Base-by-base conservation (phyloP, 2,797 vertebrate genomes). In the Halcyon leucocephala region DNA sequence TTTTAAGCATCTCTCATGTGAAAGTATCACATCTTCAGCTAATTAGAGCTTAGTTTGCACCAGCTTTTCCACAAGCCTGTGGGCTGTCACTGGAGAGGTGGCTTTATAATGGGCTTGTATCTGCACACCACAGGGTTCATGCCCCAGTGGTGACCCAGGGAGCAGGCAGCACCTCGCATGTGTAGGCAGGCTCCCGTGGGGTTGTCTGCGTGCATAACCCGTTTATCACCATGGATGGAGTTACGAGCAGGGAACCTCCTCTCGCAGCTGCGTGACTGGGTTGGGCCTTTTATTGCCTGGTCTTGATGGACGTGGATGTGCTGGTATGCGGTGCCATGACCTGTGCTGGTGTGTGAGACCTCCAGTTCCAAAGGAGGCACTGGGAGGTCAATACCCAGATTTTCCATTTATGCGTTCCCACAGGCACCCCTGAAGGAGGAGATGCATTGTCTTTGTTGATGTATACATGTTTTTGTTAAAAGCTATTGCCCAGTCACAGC, bases 181-280 rank as follows among this genome's bases (percentile, higher is more conserved):
- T 8, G 25, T 74, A 15, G n/a, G 22, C 69, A 71, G 33, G 18
- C 24, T 80, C 16, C 57, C 11, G 0, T 39, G 31, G 29, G 25
- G 19, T 71, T 41, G 42, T 70, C 44, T 4, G 3, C 2, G 0
- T 33, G 22, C 10, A 0, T 0, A 0, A 26, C 64, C 48, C 2
- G 1, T 58, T 80, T 17, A 15, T 60, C 31, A 1, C 6, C 1
- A 22, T 64, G 20, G 26, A 25, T 86, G 20, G 58, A 82, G 15
- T 49, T 66, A 28, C 0, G 7, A 42, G 33, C 20, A 57, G 29
- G 61, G 61, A 33, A 94, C 28, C 19, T 18, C 35, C 57, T 73
- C 16, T 79, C 3, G 1, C 26, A 18, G 11, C 12, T 51, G 12
- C 0, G 1, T 41, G 57, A 7, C 65, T 62, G 60, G 17, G 14